Conservation (phyloP, 2,888 invertebrate genomes). For the Gandaritis pyraliata region DNA sequence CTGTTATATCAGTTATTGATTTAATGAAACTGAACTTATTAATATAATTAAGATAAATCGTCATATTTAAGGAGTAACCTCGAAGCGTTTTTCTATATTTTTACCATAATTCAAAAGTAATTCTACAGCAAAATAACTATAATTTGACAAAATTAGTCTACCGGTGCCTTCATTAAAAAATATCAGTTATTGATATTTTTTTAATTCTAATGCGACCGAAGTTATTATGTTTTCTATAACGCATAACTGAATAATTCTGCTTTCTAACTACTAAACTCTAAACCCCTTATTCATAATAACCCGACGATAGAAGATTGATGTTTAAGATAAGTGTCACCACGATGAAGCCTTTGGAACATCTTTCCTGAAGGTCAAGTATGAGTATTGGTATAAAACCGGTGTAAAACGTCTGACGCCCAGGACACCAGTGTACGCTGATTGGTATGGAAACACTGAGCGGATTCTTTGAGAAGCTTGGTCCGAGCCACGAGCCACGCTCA, state of each 20-base stretch:
- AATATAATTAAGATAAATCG: not conserved
- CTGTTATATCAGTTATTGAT: not conserved
- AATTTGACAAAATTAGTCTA: not conserved
- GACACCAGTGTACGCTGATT: too few species aligned
- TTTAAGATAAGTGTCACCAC: too few species aligned
- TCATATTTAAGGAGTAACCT: not conserved
- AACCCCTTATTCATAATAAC: not conserved
- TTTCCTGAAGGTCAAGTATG: too few species aligned
- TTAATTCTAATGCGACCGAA: not conserved
- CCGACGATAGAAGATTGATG: not conserved
- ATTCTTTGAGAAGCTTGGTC: too few species aligned
- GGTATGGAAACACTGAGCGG: too few species aligned
- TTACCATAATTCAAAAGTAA: not conserved
- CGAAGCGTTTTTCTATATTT: not conserved
- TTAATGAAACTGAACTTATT: not conserved
- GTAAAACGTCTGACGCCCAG: too few species aligned
- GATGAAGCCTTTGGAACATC: too few species aligned
- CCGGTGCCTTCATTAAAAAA: not conserved
- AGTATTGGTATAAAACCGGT: too few species aligned
- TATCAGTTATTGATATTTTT: not conserved
- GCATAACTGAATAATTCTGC: conserved; percentile 2
- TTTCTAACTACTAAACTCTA: not conserved
- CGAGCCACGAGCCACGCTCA: too few species aligned
- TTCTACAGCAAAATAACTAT: not conserved
- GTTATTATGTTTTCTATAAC: not conserved